Base-by-base conservation (phyloP, 2,797 vertebrate genomes). In the Pangasius mekongensis region DNA sequence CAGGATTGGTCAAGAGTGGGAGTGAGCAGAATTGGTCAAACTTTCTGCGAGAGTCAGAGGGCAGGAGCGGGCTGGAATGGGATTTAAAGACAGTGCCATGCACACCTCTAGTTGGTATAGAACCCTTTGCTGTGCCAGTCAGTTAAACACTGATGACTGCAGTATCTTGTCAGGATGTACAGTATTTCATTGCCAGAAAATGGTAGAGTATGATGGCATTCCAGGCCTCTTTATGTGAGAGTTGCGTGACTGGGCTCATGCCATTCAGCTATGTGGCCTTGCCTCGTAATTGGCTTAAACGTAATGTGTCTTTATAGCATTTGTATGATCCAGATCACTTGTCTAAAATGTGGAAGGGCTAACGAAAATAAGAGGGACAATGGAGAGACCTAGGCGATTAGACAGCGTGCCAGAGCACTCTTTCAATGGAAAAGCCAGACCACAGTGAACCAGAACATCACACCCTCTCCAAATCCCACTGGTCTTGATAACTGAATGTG, bases 361-460 rank as follows among this genome's bases (percentile, higher is more conserved):
- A 86, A 89, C 76, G 74, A 89, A 91, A 83, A 78, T 90, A 84
- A 86, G 83, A 22, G 80, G 85, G 36, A 90, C 39, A 87, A 73
- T 60, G 18, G 49, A 85, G 56, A 60, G 39, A 71, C 69, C 54
- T 62, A 73, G 33, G 71, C 83, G 83, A 85, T 84, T 87, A 87
- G 69, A 62, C 64, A 27, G 36, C 18, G 36, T 22, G 62, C 81
- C 86, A 62, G 83, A 82, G 16, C 22, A 64, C 43, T 84, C 60
- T 54, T 69, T 67, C 60, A 58, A 86, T 54, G 33, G 22, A 60
- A 11, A 83, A 33, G 14, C 27, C 58, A 47, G 84, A 84, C 77
- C 39, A 39, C 77, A 67, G 76, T 60, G 58, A 67, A 80, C 85
- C 30, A 76, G 67, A 88, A 83, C 77, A 47, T 88, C 78, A 69